A percentile compares a stretch with the other conserved stretches of the same genome.
Conservation (phyloP, 2,797 vertebrate species). For the Anomalospiza imberbis region DNA sequence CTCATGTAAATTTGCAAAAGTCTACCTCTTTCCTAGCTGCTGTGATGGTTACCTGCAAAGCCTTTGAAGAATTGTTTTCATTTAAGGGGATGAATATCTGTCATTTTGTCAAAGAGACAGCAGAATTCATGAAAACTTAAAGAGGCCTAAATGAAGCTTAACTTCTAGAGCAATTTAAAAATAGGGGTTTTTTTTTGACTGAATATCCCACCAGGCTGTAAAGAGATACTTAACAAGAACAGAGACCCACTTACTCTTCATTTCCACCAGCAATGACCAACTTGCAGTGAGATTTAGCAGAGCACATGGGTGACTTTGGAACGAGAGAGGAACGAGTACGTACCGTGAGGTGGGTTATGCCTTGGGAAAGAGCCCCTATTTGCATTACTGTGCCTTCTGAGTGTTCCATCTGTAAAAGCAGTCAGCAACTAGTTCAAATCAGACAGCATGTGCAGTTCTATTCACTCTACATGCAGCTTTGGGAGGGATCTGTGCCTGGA, state of each 20-base stretch:
- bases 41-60: background rate
- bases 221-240: background rate
- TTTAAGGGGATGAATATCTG: background rate
- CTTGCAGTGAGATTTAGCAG: background rate
- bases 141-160: background rate
- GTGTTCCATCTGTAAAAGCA: slow-evolving; percentile 86
- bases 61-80: background rate
- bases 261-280: background rate
- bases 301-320: background rate
- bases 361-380: slow-evolving; percentile 90
- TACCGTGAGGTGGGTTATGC: slow-evolving; percentile 92
- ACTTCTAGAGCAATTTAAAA: background rate
- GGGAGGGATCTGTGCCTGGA: background rate
- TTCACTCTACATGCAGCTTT: slow-evolving; percentile 24
- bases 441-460: background rate
- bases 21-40: background rate
- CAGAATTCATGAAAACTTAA: background rate
- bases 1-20: background rate
- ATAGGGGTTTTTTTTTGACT: background rate
- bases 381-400: slow-evolving; percentile 85
- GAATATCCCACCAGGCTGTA: background rate
- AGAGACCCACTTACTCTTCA: background rate
- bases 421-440: slow-evolving; percentile 60
- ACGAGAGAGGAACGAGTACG: slow-evolving; percentile 28
- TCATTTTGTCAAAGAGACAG: background rate